phyloP scores from a whole-genome alignment of 2,888 invertebrate genomes.

The Hypena proboscidalis region DNA sequence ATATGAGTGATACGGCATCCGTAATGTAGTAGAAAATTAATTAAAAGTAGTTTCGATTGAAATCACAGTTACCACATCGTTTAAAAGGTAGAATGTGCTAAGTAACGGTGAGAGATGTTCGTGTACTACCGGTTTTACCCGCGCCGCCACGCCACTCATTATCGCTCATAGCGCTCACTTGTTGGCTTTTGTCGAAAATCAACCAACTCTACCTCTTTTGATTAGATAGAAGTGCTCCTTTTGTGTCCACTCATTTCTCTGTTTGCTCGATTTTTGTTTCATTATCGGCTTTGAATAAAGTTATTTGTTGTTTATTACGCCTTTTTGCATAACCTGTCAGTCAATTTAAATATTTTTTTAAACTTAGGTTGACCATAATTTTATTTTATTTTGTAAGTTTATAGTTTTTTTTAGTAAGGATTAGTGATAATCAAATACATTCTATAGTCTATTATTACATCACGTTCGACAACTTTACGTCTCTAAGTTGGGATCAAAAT shows the following conservation, averaged over 20 bases:
- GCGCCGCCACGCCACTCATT: constrained; percentile 61
- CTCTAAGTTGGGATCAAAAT: constrained; percentile 34
- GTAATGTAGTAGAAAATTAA: constrained; percentile 80
- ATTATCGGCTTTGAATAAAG: constrained; percentile 1
- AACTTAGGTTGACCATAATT: not conserved
- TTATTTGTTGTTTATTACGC: too few species aligned
- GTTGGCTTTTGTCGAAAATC: constrained; percentile 68
- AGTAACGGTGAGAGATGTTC: constrained; percentile 77
- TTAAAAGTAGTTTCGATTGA: constrained; percentile 76
- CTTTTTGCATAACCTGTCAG: too few species aligned
- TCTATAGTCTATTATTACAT: constrained; percentile 28
- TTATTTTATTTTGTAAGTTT: too few species aligned
- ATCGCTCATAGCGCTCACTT: constrained; percentile 59
- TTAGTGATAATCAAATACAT: constrained; percentile 30
- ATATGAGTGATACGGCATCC: constrained; percentile 60
- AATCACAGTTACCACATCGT: constrained; percentile 75
- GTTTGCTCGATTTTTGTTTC: constrained; percentile 15
- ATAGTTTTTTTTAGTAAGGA: constrained; percentile 7
- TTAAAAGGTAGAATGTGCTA: constrained; percentile 73
- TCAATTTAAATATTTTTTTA: constrained; percentile 9
- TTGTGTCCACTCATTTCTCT: constrained; percentile 29
- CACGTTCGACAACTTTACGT: constrained; percentile 29
- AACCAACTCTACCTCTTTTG: constrained; percentile 48
- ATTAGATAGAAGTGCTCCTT: constrained; percentile 29
- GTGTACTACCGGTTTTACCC: constrained; percentile 82